Evolutionary conservation across 2,888 invertebrate genomes (phyloP).

Genomic region (Glyphotaelius pellucidus): DNA sequence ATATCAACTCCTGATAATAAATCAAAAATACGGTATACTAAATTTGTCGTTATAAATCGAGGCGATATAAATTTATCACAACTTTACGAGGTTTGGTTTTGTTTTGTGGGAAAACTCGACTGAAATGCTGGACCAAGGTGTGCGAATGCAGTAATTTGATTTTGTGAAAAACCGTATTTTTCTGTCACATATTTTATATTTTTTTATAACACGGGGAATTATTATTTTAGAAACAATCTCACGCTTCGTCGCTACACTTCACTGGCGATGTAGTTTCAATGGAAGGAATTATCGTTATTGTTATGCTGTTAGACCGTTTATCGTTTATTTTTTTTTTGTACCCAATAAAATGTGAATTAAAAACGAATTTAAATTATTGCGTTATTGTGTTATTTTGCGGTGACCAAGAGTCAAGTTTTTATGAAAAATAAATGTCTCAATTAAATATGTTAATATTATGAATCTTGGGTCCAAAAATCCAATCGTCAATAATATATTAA

Average conservation of each 20-base stretch:
- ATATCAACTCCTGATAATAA: neutral
- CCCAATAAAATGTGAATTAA: neutral
- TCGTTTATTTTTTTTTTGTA: neutral
- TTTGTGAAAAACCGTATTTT: neutral
- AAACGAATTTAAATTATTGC: neutral
- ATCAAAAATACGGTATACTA: neutral
- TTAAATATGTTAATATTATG: no score
- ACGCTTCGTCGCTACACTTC: neutral
- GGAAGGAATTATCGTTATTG: slow-evolving; percentile 1
- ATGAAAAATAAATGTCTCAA: no score
- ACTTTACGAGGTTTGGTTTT: neutral
- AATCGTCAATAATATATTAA: no score
- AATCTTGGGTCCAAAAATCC: no score
- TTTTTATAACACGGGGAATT: neutral
- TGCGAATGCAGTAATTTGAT: neutral
- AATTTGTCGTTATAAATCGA: neutral
- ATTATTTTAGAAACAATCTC: slow-evolving; percentile 12
- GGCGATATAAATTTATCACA: neutral
- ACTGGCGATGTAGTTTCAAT: neutral
- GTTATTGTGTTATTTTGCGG: neutral
- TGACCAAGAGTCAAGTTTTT: neutral
- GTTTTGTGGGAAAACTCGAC: neutral
- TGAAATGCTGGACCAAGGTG: neutral
- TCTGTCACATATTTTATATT: slow-evolving; percentile 2
- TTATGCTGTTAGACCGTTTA: neutral